These are phyloP conservation scores for Corbicula japonica DNA, from an alignment of 2,888 invertebrate genomes.

Conservation along the genomic window DNA sequence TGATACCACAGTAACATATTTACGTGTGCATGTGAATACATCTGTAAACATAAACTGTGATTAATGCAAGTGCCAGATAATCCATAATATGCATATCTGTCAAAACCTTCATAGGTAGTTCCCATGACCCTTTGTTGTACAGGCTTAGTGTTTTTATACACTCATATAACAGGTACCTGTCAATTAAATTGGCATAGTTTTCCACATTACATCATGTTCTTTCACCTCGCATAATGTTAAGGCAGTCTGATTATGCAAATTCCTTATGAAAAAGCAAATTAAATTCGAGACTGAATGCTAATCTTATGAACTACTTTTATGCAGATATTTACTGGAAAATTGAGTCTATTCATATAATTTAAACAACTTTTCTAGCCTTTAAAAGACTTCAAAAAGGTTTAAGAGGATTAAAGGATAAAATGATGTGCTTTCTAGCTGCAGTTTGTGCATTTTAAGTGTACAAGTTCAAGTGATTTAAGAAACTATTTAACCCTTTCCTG, in stretches of 20 bases:
- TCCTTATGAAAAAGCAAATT: neutral
- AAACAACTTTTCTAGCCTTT: too few species aligned
- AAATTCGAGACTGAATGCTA: neutral
- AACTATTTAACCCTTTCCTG: too few species aligned
- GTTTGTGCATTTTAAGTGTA: too few species aligned
- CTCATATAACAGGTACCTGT: slow-evolving; percentile 3
- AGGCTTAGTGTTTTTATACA: slow-evolving; percentile 14
- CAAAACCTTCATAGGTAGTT: slow-evolving; percentile 20
- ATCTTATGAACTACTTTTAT: slow-evolving; percentile 13
- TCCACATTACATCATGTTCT: slow-evolving; percentile 25
- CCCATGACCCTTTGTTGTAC: slow-evolving; percentile 18
- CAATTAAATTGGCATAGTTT: slow-evolving; percentile 8
- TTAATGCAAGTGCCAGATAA: too few species aligned
- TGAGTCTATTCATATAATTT: slow-evolving; percentile 21
- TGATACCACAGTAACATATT: too few species aligned
- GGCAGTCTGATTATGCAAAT: slow-evolving; percentile 11
- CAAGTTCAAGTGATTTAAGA: too few species aligned
- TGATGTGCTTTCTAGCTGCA: too few species aligned
- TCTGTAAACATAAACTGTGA: too few species aligned
- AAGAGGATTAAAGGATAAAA: too few species aligned
- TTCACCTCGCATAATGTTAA: slow-evolving; percentile 19
- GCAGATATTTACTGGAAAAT: slow-evolving; percentile 18
- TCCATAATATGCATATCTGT: slow-evolving; percentile 9
- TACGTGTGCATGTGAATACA: too few species aligned
- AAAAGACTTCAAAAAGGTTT: too few species aligned